Evolutionary conservation across 2,888 invertebrate species (phyloP), one percentile per base, ranked within the genome.

Genomic region (Hydrotaea diabolus): DNA sequence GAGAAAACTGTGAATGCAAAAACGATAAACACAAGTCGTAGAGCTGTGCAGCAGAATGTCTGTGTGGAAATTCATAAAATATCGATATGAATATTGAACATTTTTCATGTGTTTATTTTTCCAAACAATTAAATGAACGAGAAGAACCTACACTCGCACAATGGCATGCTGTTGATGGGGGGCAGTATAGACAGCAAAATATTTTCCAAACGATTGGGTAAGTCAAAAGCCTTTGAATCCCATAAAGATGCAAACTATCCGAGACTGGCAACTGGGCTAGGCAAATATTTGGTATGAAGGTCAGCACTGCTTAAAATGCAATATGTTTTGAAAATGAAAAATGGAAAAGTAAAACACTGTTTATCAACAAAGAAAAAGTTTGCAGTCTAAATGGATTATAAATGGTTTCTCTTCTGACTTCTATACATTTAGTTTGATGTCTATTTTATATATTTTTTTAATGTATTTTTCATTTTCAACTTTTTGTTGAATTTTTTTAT

Each of bases 101-200:
- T 11, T 59, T 23, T 9, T 4, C 59, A 59, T 21, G 23, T 59
- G 66, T 66, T 66, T 39, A 36, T 39, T 66, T 43, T 66, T 66
- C 66, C 39, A 66, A 66, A 66, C 39, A 66, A 66, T 66, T 66
- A 43, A 39, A 59, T 59, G 23, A 59, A 26, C 23, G 19, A 23
- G n/a, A 43, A 43, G 11, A 43, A 9, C 15, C 1, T 11, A 43
- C 9, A 43, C 9, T 7, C 15, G 11, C 43, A 13, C 11, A 43
- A 1, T 7, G 2, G 1, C 15, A 15, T 43, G 3, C 2, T 7
- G 43, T 9, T 9, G 2, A 7, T 2, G 2, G 15, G 43, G 3
- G 43, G 43, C 9, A 4, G 43, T 15, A 43, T 13, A 1, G 43
- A 43, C 15, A 43, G 3, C 2, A 4, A 2, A n/a, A n/a, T n/a